Evolutionary conservation across 2,797 vertebrate genomes (phyloP).

Genomic region (Florisuga fusca): DNA sequence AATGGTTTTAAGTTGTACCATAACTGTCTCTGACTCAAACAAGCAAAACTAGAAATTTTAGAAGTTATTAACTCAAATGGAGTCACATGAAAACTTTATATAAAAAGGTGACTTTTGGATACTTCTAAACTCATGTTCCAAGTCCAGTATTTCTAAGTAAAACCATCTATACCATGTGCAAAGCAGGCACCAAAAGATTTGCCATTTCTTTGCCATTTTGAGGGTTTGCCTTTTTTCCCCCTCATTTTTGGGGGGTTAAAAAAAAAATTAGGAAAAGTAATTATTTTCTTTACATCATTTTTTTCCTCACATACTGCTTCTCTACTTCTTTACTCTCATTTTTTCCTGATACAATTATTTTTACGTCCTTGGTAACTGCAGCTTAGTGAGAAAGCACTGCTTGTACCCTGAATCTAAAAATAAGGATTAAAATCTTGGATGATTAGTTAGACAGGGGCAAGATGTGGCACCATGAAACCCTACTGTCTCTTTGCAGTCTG

Average conservation of each 20-base stretch:
- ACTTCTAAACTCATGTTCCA: conserved; percentile 29
- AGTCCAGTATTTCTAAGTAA: conserved; percentile 39
- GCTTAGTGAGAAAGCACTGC: not conserved
- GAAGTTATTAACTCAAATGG: not conserved
- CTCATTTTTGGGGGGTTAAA: too few relatives aligned
- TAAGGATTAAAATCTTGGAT: not conserved
- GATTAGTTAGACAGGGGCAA: not conserved
- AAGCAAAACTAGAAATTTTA: not conserved
- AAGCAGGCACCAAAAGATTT: conserved; percentile 12
- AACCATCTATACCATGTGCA: conserved; percentile 2
- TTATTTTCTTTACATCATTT: conserved; percentile 27
- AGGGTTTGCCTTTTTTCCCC: not conserved
- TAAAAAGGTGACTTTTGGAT: not conserved
- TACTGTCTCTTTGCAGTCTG: not conserved
- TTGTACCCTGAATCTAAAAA: not conserved
- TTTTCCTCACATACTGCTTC: not conserved
- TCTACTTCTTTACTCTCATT: not conserved
- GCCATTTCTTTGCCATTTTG: not conserved
- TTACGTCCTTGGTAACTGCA: not conserved
- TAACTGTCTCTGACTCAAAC: not conserved
- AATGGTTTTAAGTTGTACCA: not conserved
- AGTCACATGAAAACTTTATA: not conserved
- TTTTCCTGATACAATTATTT: not conserved
- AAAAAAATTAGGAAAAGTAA: not conserved
- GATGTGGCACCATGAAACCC: not conserved